A percentile compares a stretch with the other conserved stretches of the same genome.
phyloP scores from a whole-genome alignment of 2,888 invertebrate genomes.

The Aphidoletes aphidimyza region DNA sequence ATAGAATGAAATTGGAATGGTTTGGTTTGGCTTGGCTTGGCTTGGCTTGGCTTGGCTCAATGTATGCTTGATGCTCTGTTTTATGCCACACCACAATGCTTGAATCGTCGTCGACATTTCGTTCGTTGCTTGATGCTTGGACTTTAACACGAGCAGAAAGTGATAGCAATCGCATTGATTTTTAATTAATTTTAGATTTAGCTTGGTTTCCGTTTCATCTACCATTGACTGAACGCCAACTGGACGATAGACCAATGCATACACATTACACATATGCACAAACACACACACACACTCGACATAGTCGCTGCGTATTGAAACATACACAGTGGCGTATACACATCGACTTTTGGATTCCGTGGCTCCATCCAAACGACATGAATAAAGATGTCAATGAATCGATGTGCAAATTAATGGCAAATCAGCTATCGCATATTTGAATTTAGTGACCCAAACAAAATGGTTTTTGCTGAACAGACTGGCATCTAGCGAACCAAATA shows the following conservation, averaged over 20 bases:
- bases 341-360: no score
- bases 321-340: background rate
- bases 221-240: background rate
- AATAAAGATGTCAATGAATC: constrained; percentile 11
- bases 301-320: background rate
- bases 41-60: no score
- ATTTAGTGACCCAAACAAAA: constrained; percentile 23
- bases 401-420: constrained; percentile 29
- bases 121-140: constrained; percentile 44
- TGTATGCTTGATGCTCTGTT: background rate
- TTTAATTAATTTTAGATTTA: constrained; percentile 47
- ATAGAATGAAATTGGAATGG: no score
- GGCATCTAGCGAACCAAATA: background rate
- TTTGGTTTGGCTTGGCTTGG: no score
- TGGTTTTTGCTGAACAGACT: background rate
- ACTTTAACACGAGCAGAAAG: constrained; percentile 41
- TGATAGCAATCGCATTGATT: constrained; percentile 22
- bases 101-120: background rate
- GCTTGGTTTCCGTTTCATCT: background rate
- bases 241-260: background rate
- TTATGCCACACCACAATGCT: background rate
- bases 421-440: constrained; percentile 26
- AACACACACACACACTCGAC: background rate
- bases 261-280: background rate
- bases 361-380: background rate